Conservation (phyloP, 1,140 invertebrate genomes). For the Drosophila subobscura region DNA sequence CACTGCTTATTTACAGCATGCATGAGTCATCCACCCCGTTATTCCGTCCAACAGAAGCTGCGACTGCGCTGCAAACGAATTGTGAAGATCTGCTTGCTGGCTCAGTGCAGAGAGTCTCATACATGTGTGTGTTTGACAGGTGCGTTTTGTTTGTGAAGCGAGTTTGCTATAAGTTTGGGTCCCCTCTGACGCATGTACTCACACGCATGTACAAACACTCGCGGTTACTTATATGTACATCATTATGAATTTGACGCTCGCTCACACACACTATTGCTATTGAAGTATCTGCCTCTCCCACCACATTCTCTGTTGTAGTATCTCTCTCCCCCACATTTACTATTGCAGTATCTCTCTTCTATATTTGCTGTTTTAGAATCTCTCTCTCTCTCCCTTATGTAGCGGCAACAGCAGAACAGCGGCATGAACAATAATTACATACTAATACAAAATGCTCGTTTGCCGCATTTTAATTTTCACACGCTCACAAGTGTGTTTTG, state of each 20-base stretch:
- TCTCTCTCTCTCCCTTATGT: constrained; percentile 36
- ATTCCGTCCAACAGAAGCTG: constrained; percentile 12
- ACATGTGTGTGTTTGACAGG: constrained; percentile 63
- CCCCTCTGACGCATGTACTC: constrained; percentile 59
- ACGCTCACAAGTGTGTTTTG: constrained; percentile 73
- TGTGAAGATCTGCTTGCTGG: constrained; percentile 1
- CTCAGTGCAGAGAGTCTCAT: background rate
- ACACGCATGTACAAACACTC: constrained; percentile 7
- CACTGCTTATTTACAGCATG: no score
- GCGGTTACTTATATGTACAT: constrained; percentile 25
- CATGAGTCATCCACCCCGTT: constrained; percentile 1
- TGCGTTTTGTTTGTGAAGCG: constrained; percentile 70
- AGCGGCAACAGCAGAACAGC: constrained; percentile 28
- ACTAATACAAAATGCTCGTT: constrained; percentile 78
- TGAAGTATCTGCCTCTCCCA: background rate
- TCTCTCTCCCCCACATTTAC: no score
- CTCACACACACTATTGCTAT: constrained; percentile 33
- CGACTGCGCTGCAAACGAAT: constrained; percentile 35
- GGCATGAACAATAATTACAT: constrained; percentile 66
- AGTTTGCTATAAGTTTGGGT: constrained; percentile 61
- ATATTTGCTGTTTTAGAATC: no score
- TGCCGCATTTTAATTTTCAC: constrained; percentile 78
- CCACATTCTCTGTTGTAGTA: no score
- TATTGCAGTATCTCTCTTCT: no score
- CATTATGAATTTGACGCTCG: constrained; percentile 55